These are phyloP conservation scores for Trachemys scripta DNA, from an alignment of 2,113 vertebrate genomes.

Conservation along the genomic window DNA sequence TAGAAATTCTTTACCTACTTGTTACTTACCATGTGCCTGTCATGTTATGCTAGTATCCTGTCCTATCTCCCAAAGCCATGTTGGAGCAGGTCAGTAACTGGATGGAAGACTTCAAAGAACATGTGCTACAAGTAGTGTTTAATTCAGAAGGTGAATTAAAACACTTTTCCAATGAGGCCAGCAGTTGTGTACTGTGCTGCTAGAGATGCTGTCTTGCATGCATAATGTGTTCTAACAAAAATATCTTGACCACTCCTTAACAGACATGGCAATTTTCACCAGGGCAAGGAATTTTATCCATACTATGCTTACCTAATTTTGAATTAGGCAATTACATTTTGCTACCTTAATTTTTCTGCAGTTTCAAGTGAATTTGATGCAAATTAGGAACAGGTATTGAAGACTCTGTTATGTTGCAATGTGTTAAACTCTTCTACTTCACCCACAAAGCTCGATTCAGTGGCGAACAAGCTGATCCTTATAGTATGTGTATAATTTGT, in stretches of 20 bases:
- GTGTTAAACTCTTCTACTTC: neutral
- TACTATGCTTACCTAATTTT: neutral
- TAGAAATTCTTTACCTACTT: neutral
- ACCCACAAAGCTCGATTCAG: neutral
- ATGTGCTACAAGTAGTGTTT: neutral
- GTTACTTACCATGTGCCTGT: neutral
- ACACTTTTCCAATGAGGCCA: neutral
- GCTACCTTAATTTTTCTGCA: neutral
- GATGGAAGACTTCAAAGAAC: rapidly evolving
- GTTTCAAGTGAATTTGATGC: neutral
- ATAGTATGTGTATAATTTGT: neutral
- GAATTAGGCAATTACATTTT: neutral
- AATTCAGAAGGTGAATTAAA: neutral
- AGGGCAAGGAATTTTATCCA: neutral
- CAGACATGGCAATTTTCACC: rapidly evolving
- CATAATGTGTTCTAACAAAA: neutral
- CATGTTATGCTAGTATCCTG: rapidly evolving
- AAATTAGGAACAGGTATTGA: neutral
- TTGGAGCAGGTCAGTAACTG: neutral
- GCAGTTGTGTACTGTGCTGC: neutral
- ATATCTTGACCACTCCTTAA: rapidly evolving
- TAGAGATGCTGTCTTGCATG: neutral
- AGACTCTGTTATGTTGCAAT: neutral
- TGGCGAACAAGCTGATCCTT: neutral
- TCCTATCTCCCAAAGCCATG: neutral